Base-by-base conservation (phyloP, 2,113 vertebrate genomes). In the Leptobrachium ailaonicum region DNA sequence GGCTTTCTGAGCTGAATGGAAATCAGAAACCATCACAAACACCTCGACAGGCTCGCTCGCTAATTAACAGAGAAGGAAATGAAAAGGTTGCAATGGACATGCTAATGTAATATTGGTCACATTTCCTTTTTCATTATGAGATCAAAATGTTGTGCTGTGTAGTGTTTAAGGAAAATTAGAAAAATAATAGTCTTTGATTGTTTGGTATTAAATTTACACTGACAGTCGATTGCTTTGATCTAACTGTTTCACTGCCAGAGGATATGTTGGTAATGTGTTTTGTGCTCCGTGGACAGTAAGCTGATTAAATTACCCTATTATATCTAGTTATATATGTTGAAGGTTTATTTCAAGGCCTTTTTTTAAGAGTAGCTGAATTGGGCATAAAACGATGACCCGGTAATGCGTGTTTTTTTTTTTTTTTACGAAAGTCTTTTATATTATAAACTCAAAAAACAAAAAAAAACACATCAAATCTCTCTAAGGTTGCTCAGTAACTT, bases 121-220 rank as follows among this genome's bases (percentile, higher is more conserved):
- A 60, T 80, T 80, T 80, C 71, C 71, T 80, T 79, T 72, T 74
- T 80, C 73, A 80, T 74, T 80, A 68, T 68, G 53, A 73, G 66
- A 60, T 68, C 47, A 66, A 50, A 80, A 32, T 45, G 41, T 42
- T 73, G 71, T 13, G 63, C 50, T 41, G 47, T 56, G 45, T 2
- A 42, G 45, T 43, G 45, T 32, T 73, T 66, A 20, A 58, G 60
- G 62, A 53, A 56, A 66, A 79, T 58, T 10, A 79, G 44, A n/a
- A 53, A 72, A n/a, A n/a, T 60, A 6, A n/a, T 20, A 32, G 14
- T 43, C 43, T 42, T 71, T 66, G 62, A 66, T 4, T 72, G 45
- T 40, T 43, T 66, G 50, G 71, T 67, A 58, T 45, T 41, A 74
- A 68, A 68, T 20, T 2, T 10, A 41, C 63, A 67, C 43, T 68